Percentiles rank a stretch among this genome's conserved stretches.
These are phyloP conservation scores for Leptopterna dolabrata DNA, from an alignment of 2,888 invertebrate species.

Conservation along the genomic window DNA sequence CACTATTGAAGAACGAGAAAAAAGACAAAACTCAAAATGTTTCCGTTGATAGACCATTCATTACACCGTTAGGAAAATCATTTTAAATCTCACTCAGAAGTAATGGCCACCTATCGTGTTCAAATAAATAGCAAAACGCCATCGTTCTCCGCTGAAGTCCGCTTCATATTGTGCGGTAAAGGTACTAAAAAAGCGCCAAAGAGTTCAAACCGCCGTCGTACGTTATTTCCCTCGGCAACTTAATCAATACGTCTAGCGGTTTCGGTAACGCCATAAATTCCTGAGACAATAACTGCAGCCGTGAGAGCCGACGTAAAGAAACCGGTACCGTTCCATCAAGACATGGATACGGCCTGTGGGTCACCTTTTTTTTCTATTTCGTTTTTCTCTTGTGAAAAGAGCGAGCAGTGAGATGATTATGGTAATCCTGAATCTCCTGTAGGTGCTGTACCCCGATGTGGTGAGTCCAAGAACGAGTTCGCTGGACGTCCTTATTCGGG, in stretches of 20 bases:
- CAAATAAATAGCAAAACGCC: not conserved
- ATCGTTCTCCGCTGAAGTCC: not conserved
- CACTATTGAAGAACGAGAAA: no score
- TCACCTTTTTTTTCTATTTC: not conserved
- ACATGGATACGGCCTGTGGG: not conserved
- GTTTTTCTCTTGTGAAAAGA: not conserved
- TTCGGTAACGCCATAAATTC: not conserved
- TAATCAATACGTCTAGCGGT: not conserved
- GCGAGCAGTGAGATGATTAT: conserved; percentile 13
- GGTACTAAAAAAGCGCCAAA: not conserved
- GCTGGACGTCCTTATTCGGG: not conserved
- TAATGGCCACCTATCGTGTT: not conserved
- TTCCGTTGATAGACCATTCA: no score
- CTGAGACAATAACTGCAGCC: not conserved
- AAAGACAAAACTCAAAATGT: no score
- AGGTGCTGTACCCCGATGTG: not conserved
- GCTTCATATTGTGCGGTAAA: not conserved
- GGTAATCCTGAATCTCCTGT: conserved; percentile 6
- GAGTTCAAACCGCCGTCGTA: not conserved
- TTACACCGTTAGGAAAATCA: no score
- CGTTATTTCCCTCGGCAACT: not conserved
- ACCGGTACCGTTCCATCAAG: not conserved
- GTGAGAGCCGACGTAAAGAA: not conserved
- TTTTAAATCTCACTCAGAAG: not conserved
- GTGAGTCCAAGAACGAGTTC: not conserved